Base-by-base conservation (phyloP, 2,113 vertebrate species). In the Boleophthalmus pectinirostris region DNA sequence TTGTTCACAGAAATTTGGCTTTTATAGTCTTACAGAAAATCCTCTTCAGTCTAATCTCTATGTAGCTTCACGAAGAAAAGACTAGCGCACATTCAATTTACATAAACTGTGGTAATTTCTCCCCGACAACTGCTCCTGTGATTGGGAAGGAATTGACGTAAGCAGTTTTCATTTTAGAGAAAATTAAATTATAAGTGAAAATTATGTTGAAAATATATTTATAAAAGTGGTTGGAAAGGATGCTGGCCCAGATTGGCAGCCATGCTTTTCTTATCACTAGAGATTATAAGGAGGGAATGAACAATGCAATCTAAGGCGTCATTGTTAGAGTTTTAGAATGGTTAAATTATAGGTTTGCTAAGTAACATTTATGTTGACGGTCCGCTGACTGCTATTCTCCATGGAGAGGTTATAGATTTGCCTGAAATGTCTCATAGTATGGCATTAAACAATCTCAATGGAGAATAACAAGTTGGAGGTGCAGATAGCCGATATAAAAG, bases 1-100 rank as follows among this genome's bases (percentile, higher is more conserved):
- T 47, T 77, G 66, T 68, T 79, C 68, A 64, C 45, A 70, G 20
- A 72, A 77, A 81, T 68, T 73, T 11, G 61, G 58, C 49, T 69
- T 68, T 79, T 66, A 65, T 60, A 53, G 67, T 49, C 66, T 78
- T 67, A 71, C 69, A 66, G 33, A 68, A 69, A 45, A 49, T 7
- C 57, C 38, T 33, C 38, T 71, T 70, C 56, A 33, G 56, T 53
- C 11, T 54, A 21, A 81, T 69, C 66, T 60, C 69, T 60, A 45
- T 43, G 45, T 69, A 46, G 23, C 20, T 53, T 12, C 47, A 73
- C 23, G 66, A 64, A 66, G 56, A 58, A 70, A 43, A 33, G 43
- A 54, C 35, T 66, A 16, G n/a, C 64, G 23, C 43, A 47, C 38
- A 66, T 66, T 66, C 21, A 66, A 66, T 66, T 46, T 66, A 45